Base-by-base conservation (phyloP, 2,113 vertebrate species). In the Melozone crissalis region DNA sequence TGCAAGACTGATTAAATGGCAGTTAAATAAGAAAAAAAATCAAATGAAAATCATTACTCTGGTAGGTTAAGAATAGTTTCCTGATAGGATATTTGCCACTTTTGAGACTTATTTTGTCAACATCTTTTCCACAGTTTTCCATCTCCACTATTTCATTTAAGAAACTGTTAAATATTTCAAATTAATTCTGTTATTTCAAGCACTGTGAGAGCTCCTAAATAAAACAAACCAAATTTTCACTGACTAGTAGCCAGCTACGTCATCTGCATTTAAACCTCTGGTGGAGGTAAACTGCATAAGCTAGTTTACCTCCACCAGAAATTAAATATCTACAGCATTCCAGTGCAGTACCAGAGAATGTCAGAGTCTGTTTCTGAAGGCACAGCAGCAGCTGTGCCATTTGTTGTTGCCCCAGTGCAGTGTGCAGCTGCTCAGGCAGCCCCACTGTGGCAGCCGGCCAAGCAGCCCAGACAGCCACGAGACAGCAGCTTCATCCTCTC, bases 401-500 rank as follows among this genome's bases (percentile, higher is more conserved):
- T 78, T 89, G 57, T 44, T 76, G 11, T 62, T 80, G 74, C 49
- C 14, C 41, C 58, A 62, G 88, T 13, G 17, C 84, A 12, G 62
- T 0, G 19, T 17, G 63, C 30, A 35, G 43, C 58, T 23, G 46
- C 72, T 72, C 61, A 31, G 80, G 83, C 86, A 71, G 68, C 59
- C 26, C 59, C 20, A 6, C 2, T 17, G 1, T 6, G 46, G 78
- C 74, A 79, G 74, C 37, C 19, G 15, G 84, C 73, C 83, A 39
- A 43, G 31, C 33, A 52, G 27, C 8, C 47, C 30, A 51, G 80
- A 27, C 71, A 47, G 39, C 91, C 41, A 28, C 0, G 0, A n/a
- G 31, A 47, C 0, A 0, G 37, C 43, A 51, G 13, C 69, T 52
- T 75, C 0, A 0, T 66, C 54, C 62, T n/a, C 49, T 44, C n/a